Percentiles rank a stretch among this genome's conserved stretches.
Conservation (phyloP, 1,140 invertebrate species). For the Bicyclus anynana region DNA sequence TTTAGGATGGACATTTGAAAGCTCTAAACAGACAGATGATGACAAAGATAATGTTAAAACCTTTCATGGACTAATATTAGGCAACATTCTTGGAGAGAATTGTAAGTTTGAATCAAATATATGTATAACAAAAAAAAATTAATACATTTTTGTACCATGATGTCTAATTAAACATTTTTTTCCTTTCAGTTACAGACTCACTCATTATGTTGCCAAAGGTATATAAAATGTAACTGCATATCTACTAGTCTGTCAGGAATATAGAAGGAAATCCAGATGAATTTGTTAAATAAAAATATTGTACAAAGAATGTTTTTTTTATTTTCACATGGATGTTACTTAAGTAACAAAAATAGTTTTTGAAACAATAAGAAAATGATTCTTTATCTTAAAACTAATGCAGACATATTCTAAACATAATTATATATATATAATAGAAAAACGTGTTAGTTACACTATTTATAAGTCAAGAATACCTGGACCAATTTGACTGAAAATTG, state of each 20-base stretch:
- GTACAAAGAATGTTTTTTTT: constrained; percentile 15
- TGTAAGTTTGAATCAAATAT: constrained; percentile 53
- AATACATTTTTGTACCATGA: background rate
- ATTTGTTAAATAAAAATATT: constrained; percentile 7
- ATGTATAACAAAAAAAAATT: too few relatives aligned
- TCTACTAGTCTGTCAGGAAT: background rate
- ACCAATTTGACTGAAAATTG: too few relatives aligned
- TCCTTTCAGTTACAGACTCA: constrained; percentile 70
- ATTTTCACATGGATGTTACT: constrained; percentile 13
- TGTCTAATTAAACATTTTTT: constrained; percentile 16
- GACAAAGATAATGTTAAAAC: constrained; percentile 35
- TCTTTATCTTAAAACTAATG: background rate
- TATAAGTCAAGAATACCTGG: too few relatives aligned
- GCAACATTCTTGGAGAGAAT: constrained; percentile 68
- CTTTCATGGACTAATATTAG: constrained; percentile 72
- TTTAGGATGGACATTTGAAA: constrained; percentile 75
- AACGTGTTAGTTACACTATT: too few relatives aligned
- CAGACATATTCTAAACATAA: background rate
- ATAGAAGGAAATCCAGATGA: background rate
- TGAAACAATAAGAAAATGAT: constrained; percentile 11
- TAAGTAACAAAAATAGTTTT: constrained; percentile 33
- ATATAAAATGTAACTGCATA: constrained; percentile 42
- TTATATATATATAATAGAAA: too few relatives aligned
- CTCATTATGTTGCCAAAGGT: constrained; percentile 68
- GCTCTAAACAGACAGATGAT: constrained; percentile 20